Evolutionary conservation across 2,797 vertebrate genomes (phyloP).

Genomic region (Lophotriccus pileatus): DNA sequence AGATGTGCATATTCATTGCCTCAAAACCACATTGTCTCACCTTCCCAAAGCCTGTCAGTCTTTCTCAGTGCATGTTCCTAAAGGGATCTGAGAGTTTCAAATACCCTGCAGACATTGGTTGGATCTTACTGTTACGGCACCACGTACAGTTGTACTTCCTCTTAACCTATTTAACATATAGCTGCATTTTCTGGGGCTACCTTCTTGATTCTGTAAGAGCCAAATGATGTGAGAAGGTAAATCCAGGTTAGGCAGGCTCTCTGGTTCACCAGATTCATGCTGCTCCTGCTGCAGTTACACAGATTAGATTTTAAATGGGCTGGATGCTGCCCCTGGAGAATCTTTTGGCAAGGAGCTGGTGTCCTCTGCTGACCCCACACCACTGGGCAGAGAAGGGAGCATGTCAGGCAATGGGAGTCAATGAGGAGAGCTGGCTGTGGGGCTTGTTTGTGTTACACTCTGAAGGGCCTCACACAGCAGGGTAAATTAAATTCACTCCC

Average conservation of each 20-base stretch:
- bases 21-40: conserved; percentile 21
- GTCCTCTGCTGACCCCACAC: not conserved
- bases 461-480: fast-evolving
- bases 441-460: not conserved
- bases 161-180: not conserved
- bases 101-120: not conserved
- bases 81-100: not conserved
- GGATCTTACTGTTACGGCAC: not conserved
- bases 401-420: not conserved
- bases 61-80: not conserved
- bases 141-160: not conserved
- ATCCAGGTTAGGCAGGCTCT: not conserved
- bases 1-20: not conserved
- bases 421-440: not conserved
- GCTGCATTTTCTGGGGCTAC: not conserved
- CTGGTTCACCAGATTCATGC: not conserved
- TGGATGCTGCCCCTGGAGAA: not conserved
- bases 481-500: not conserved
- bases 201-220: not conserved
- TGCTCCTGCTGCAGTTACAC: not conserved
- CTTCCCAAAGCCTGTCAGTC: not conserved
- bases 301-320: not conserved
- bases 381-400: not conserved
- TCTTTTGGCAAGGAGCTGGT: not conserved
- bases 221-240: not conserved